Evolutionary conservation across 2,888 invertebrate species (phyloP).

Genomic region (Ypsolopha scabrella): DNA sequence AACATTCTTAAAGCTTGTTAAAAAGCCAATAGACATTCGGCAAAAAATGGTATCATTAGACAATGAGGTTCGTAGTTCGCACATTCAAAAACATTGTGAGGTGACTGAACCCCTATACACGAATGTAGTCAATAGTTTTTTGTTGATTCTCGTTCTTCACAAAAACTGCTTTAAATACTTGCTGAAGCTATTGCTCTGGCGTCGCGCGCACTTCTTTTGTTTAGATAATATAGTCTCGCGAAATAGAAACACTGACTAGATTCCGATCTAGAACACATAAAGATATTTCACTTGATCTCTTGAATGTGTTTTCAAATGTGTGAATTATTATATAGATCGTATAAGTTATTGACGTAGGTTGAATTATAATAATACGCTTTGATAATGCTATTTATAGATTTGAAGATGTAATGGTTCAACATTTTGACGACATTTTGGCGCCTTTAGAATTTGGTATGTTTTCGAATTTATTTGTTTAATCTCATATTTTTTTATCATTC

Average conservation of each 20-base stretch:
- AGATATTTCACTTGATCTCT: not conserved
- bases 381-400: no score
- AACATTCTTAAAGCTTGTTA: no score
- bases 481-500: no score
- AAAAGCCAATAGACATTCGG: not conserved
- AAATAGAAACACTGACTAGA: not conserved
- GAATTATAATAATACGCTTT: no score
- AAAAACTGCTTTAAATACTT: slow-evolving; percentile 34
- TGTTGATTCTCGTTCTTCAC: slow-evolving; percentile 31
- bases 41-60: slow-evolving; percentile 47
- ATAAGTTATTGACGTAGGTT: no score
- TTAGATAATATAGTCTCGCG: slow-evolving; percentile 4
- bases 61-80: slow-evolving; percentile 48
- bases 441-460: no score
- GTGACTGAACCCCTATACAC: slow-evolving; percentile 50
- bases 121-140: slow-evolving; percentile 53
- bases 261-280: not conserved
- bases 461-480: no score
- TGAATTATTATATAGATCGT: not conserved
- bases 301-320: not conserved
- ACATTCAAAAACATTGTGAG: slow-evolving; percentile 54
- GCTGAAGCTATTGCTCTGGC: slow-evolving; percentile 32
- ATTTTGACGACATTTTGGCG: no score
- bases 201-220: slow-evolving; percentile 13
- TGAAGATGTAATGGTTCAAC: no score